These are phyloP conservation scores for Triops longicaudatus DNA, from an alignment of 1,140 invertebrate genomes.

Conservation along the genomic window DNA sequence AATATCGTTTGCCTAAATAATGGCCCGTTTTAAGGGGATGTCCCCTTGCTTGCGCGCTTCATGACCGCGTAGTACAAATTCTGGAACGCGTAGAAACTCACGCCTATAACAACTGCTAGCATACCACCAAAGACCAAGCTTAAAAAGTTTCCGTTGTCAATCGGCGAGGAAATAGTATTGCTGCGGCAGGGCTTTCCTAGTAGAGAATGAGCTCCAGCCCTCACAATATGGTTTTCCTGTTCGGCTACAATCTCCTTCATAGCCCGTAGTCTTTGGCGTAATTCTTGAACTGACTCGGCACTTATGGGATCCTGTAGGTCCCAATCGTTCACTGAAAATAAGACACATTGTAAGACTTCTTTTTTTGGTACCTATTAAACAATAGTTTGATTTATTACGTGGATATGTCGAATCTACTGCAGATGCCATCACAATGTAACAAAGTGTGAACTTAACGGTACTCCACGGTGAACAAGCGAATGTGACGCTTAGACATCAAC, in stretches of 20 bases:
- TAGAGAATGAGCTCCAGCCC: conserved; percentile 43
- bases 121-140: conserved; percentile 67
- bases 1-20: neutral
- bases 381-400: neutral
- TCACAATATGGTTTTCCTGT: conserved; percentile 42
- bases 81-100: conserved; percentile 72
- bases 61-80: conserved; percentile 68
- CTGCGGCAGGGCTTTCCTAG: conserved; percentile 38
- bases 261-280: conserved; percentile 59
- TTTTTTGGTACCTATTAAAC: neutral
- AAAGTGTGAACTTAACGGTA: too few species aligned
- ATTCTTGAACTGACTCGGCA: conserved; percentile 62
- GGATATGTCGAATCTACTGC: neutral
- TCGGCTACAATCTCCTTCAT: conserved; percentile 73
- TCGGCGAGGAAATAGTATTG: conserved; percentile 31
- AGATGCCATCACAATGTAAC: neutral
- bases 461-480: too few species aligned
- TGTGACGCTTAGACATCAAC: too few species aligned
- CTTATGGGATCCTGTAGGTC: neutral
- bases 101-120: conserved; percentile 62
- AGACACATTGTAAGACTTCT: neutral
- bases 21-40: neutral
- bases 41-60: conserved; percentile 40
- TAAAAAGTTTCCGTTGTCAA: conserved; percentile 70
- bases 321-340: neutral